A percentile compares a stretch with the other conserved stretches of the same genome.
phyloP scores from a whole-genome alignment of 2,113 vertebrate species.

The Tachycineta bicolor region DNA sequence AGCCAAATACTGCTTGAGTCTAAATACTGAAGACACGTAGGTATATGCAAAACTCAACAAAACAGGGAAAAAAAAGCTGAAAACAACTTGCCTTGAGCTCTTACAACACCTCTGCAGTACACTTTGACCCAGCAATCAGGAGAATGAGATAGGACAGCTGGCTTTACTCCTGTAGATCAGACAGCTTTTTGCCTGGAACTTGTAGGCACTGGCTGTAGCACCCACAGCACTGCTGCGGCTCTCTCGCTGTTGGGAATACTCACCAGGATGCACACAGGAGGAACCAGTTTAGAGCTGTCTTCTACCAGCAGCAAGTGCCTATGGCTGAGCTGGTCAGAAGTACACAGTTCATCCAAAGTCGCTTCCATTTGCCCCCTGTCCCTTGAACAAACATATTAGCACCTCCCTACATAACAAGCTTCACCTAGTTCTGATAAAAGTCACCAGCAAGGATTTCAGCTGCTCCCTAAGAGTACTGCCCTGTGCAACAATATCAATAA shows the following conservation, averaged over 20 bases:
- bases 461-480: neutral
- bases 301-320: neutral
- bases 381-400: neutral
- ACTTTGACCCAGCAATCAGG: neutral
- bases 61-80: rapidly evolving
- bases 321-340: neutral
- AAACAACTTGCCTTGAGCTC: neutral
- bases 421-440: neutral
- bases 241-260: neutral
- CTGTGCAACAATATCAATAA: neutral
- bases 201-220: neutral
- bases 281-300: neutral
- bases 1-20: neutral
- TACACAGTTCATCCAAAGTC: neutral
- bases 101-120: neutral
- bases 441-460: neutral
- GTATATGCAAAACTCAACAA: neutral
- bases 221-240: neutral
- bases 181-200: neutral
- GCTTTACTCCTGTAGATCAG: neutral
- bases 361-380: neutral
- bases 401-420: neutral
- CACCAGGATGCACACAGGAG: neutral
- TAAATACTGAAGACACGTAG: neutral
- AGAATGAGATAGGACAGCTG: neutral